These are phyloP conservation scores for Hesperophylax magnus DNA, from an alignment of 1,140 invertebrate genomes.

Conservation along the genomic window DNA sequence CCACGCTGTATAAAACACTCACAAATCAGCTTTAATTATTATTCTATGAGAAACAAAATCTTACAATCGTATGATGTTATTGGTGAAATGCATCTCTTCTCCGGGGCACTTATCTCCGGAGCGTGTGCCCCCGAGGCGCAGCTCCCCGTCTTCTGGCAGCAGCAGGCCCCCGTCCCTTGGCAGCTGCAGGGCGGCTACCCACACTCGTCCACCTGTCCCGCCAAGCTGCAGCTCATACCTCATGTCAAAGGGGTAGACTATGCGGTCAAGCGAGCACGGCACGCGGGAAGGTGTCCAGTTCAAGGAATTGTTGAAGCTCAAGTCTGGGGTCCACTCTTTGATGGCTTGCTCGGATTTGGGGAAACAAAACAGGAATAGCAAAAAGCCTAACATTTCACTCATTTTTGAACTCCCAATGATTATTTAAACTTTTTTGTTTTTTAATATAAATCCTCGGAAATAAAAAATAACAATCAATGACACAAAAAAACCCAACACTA, in stretches of 20 bases:
- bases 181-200: neutral
- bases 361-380: too few relatives aligned
- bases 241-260: constrained; percentile 4
- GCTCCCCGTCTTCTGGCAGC: neutral
- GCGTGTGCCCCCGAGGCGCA: neutral
- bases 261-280: constrained; percentile 20
- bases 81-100: neutral
- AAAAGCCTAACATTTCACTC: too few relatives aligned
- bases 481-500: too few relatives aligned
- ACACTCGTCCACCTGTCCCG: neutral
- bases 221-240: neutral
- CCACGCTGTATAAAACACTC: too few relatives aligned
- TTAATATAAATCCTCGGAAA: too few relatives aligned
- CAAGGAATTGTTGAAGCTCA: neutral
- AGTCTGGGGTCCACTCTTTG: constrained; percentile 15
- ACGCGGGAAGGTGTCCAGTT: constrained; percentile 11
- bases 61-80: neutral
- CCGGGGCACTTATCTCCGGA: neutral
- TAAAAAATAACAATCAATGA: too few relatives aligned
- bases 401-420: too few relatives aligned
- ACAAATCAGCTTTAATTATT: too few relatives aligned
- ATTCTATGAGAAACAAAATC: neutral
- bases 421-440: too few relatives aligned
- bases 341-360: neutral
- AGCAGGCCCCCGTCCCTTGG: neutral